Evolutionary conservation across 2,888 invertebrate species (phyloP), one percentile per base, ranked within the genome.

Genomic region (Drosophila borborema): DNA sequence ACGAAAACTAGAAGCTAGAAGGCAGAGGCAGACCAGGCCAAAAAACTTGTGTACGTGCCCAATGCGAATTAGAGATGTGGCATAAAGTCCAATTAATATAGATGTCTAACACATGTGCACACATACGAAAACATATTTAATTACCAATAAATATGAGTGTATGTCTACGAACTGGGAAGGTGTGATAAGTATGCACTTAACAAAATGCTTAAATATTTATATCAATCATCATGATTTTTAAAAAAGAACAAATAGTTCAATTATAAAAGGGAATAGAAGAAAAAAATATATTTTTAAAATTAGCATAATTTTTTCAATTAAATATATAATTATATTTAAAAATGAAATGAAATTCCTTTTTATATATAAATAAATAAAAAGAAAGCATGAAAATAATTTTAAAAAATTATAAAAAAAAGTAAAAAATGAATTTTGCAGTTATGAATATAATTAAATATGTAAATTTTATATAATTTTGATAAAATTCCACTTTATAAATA

Each of bases 31-130:
- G 31, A 62, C 10, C 12, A 3, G 48, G 49, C 40, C 31, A 16
- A 16, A 49, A 28, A 80, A 58, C 51, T 28, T 53, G 40, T 38
- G 54, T 75, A 77, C 77, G 80, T 77, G 77, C 58, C 31, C 49
- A 54, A 36, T n/a, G 46, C 41, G 43, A 77, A 71, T 76, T 76
- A 61, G 80, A 67, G 66, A 77, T 49, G 63, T 31, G 45, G 28
- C 49, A 34, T 71, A 71, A 65, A 66, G 74, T 78, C 69, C 70
- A 77, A 49, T 67, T 58, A 54, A 41, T 36, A 62, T 18, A 46
- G 20, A 54, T 20, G n/a, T 38, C 54, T 5, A 51, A 51, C 20
- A 54, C 38, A 40, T 12, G 28, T 6, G 54, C 31, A 49, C 20
- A 48, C 4, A 28, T 3, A 28, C 2, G 16, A 9, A 34, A 53